Conservation (phyloP, 2,797 vertebrate species). For the Sternarchorhynchus goeldii region DNA sequence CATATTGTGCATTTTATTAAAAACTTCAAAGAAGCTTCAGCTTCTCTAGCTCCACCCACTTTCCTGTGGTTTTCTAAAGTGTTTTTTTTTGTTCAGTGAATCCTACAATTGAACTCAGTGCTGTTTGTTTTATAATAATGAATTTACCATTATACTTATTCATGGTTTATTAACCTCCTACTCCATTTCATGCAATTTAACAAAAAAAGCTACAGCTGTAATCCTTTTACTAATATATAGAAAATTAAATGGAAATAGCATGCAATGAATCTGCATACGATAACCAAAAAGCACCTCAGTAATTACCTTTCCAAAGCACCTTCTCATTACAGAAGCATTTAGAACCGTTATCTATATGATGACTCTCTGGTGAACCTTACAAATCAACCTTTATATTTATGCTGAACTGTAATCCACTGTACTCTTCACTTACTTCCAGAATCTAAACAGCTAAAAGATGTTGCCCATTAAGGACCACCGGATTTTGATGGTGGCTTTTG, state of each 20-base stretch:
- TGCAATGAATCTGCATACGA: not conserved
- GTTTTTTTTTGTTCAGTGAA: not conserved
- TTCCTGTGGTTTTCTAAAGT: too few species aligned
- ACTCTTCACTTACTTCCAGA: not conserved
- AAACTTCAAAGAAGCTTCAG: not conserved
- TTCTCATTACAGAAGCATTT: not conserved
- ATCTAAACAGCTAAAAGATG: slow-evolving; percentile 1
- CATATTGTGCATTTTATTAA: not conserved
- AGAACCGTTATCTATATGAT: slow-evolving; percentile 8
- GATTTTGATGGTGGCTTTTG: too few species aligned
- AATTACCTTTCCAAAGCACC: not conserved
- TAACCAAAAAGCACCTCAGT: slow-evolving; percentile 7
- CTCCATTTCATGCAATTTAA: too few species aligned
- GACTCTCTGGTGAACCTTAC: not conserved
- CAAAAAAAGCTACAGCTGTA: too few species aligned
- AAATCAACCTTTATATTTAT: not conserved
- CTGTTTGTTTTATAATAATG: too few species aligned
- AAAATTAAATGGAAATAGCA: not conserved
- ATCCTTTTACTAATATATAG: too few species aligned
- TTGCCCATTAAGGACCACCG: not conserved
- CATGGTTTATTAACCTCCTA: too few species aligned
- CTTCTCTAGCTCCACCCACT: not conserved
- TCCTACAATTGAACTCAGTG: not conserved
- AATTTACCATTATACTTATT: too few species aligned
- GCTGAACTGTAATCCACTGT: not conserved